These are phyloP conservation scores for Drosophila ustulata DNA, from an alignment of 2,888 invertebrate genomes.

Conservation along the genomic window DNA sequence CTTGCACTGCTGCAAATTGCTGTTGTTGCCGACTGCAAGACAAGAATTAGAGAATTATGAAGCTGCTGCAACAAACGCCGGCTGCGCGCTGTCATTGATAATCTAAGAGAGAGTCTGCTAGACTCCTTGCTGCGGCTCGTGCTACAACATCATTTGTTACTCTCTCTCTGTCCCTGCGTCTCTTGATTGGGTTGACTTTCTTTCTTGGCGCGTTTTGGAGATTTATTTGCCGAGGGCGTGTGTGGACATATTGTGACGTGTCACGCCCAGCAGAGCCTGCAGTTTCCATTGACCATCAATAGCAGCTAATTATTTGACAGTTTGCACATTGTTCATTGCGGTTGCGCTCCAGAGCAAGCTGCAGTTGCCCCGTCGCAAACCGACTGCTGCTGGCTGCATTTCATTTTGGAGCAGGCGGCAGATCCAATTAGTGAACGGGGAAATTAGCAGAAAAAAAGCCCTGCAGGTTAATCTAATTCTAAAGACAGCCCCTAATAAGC, in stretches of 20 bases:
- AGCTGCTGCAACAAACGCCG: constrained; percentile 68
- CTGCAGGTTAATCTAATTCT: constrained; percentile 37
- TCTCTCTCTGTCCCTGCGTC: constrained; percentile 2
- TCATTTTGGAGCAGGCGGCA: constrained; percentile 56
- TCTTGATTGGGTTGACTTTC: constrained; percentile 43
- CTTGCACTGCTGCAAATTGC: constrained; percentile 54
- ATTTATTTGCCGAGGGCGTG: constrained; percentile 72
- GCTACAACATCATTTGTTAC: constrained; percentile 63
- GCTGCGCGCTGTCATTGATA: constrained; percentile 78
- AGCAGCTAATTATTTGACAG: constrained; percentile 69
- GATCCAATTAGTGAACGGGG: constrained; percentile 26
- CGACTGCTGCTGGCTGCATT: background rate
- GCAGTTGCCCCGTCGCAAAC: constrained; percentile 2
- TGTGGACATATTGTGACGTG: constrained; percentile 77
- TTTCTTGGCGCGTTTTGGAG: constrained; percentile 43
- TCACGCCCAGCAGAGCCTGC: constrained; percentile 64
- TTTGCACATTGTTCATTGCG: constrained; percentile 54
- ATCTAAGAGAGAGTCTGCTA: constrained; percentile 44
- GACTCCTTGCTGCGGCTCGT: constrained; percentile 61
- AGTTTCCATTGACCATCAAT: constrained; percentile 50
- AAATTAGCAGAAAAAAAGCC: constrained; percentile 10
- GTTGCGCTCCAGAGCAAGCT: constrained; percentile 55
- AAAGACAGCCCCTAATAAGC: constrained; percentile 43
- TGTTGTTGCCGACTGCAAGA: constrained; percentile 24
- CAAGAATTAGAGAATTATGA: constrained; percentile 66